These are phyloP conservation scores for Melanotaenia boesemani DNA, from an alignment of 2,797 vertebrate species.

Conservation along the genomic window DNA sequence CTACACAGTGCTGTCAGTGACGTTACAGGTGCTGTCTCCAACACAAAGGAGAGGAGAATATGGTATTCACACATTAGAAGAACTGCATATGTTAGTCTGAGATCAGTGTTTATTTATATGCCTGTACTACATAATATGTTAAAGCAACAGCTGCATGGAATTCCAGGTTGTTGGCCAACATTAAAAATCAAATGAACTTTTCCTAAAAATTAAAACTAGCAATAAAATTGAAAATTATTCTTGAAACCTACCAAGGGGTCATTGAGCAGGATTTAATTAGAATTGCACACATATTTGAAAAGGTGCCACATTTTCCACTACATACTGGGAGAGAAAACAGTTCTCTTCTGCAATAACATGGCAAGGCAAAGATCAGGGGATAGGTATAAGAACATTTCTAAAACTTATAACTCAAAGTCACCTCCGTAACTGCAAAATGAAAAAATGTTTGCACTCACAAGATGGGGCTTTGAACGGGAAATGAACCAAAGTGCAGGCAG, in stretches of 20 bases:
- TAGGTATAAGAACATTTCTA: neutral
- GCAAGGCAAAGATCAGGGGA: neutral
- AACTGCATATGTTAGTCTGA: slow-evolving; percentile 1
- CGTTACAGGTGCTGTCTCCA: slow-evolving; percentile 47
- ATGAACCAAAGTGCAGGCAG: no score
- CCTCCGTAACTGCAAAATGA: neutral
- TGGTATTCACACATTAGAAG: neutral
- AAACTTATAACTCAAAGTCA: neutral
- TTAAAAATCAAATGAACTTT: no score
- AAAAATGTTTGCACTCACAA: neutral
- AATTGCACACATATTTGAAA: neutral
- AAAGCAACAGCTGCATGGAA: slow-evolving; percentile 2
- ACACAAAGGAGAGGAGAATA: slow-evolving; percentile 12
- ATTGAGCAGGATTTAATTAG: neutral
- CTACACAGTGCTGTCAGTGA: slow-evolving; percentile 18
- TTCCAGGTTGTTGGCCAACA: neutral
- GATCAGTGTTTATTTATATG: neutral
- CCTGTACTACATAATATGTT: slow-evolving; percentile 2
- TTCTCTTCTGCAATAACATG: neutral
- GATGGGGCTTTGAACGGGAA: no score
- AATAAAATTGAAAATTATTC: neutral
- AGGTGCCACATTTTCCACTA: neutral
- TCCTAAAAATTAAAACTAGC: neutral
- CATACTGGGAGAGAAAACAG: neutral
- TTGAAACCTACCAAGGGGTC: neutral